These are phyloP conservation scores for Chymomyza fuscimana DNA, from an alignment of 2,888 invertebrate genomes.

Conservation along the genomic window DNA sequence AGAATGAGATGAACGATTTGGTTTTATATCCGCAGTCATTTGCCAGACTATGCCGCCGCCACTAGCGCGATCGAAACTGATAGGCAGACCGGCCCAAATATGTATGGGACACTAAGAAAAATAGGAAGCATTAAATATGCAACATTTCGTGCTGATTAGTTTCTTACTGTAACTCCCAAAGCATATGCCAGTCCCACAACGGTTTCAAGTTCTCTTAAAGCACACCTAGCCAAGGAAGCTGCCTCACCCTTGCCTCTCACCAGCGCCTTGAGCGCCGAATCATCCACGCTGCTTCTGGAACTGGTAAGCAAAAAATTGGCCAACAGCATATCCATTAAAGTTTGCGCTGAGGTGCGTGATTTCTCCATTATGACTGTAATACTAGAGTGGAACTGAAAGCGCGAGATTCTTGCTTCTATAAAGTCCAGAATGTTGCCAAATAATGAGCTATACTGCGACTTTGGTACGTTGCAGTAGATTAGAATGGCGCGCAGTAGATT, in stretches of 20 bases:
- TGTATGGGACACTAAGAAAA: constrained; percentile 82
- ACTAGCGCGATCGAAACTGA: constrained; percentile 81
- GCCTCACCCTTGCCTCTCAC: constrained; percentile 86
- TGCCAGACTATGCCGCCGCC: constrained; percentile 83
- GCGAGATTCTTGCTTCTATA: constrained; percentile 83
- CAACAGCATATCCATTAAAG: constrained; percentile 75
- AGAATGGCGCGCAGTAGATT: constrained; percentile 88
- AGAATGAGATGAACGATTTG: constrained; percentile 80
- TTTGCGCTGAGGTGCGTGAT: constrained; percentile 77
- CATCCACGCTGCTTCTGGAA: constrained; percentile 71
- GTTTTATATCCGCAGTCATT: constrained; percentile 79
- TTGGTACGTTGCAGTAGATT: constrained; percentile 88
- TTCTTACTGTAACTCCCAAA: constrained; percentile 87
- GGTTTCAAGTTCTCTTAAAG: constrained; percentile 87
- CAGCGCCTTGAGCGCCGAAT: constrained; percentile 81
- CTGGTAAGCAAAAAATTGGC: constrained; percentile 75
- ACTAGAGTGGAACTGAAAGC: constrained; percentile 86
- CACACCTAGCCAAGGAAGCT: constrained; percentile 84
- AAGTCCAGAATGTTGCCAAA: constrained; percentile 76
- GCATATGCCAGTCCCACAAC: constrained; percentile 86
- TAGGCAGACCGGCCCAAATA: constrained; percentile 80
- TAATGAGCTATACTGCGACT: constrained; percentile 81
- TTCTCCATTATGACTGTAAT: constrained; percentile 84
- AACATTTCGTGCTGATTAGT: neutral
- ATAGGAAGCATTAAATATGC: neutral